phyloP scores from a whole-genome alignment of 2,797 vertebrate genomes.

The Hozukius guyotensis region DNA sequence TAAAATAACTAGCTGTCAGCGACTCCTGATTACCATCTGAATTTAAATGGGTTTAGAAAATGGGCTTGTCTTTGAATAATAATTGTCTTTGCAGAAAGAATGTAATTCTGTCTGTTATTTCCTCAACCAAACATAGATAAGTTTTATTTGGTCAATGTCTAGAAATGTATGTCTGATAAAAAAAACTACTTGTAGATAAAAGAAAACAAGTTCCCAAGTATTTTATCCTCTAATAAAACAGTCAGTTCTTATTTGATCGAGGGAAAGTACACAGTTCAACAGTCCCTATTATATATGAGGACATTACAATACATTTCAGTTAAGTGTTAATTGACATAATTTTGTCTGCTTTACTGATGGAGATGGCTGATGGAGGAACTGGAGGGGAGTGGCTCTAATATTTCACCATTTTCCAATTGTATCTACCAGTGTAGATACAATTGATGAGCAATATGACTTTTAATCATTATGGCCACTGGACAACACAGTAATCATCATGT shows the following conservation, averaged over 20 bases:
- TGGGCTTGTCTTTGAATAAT: not conserved
- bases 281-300: not conserved
- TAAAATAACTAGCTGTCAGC: slow-evolving; percentile 3
- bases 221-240: not conserved
- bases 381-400: not conserved
- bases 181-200: not conserved
- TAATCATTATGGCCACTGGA: not conserved
- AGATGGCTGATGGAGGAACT: not conserved
- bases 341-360: not conserved
- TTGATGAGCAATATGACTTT: not conserved
- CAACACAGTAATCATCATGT: no score
- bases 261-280: not conserved
- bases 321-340: not conserved
- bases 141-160: not conserved
- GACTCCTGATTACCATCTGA: not conserved
- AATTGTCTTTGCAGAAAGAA: not conserved
- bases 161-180: not conserved
- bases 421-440: not conserved
- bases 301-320: not conserved
- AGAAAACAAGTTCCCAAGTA: not conserved
- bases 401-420: not conserved
- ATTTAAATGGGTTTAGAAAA: not conserved
- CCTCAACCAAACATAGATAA: not conserved
- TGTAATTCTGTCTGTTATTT: not conserved
- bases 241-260: not conserved